Conservation (phyloP, 1,140 invertebrate genomes). For the Polypedilum pembai region DNA sequence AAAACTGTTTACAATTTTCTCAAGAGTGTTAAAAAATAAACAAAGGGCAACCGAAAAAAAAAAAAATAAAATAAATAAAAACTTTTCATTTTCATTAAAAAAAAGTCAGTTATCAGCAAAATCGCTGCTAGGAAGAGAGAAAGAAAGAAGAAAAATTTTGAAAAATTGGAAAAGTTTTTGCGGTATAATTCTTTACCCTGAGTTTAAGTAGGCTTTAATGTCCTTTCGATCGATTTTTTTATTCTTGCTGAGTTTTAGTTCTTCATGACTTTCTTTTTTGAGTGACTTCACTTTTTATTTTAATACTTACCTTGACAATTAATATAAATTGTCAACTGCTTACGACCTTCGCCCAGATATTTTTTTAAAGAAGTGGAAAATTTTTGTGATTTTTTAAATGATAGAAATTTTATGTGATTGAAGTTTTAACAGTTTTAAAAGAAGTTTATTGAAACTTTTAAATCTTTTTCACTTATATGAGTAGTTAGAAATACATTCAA, state of each 20-base stretch:
- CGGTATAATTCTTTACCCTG: not conserved
- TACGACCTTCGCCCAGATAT: constrained; percentile 5
- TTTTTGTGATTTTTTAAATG: not conserved
- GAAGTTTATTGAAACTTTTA: not conserved
- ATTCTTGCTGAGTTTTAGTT: not conserved
- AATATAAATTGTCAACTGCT: not conserved
- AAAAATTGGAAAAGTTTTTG: constrained; percentile 19
- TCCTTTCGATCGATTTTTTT: constrained; percentile 6
- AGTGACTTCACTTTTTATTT: constrained; percentile 5
- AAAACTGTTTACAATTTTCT: not conserved
- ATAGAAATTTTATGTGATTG: not conserved
- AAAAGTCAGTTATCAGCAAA: not conserved
- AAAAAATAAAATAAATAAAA: not conserved
- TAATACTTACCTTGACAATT: constrained; percentile 11
- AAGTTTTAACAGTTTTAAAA: not conserved
- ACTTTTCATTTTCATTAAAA: not conserved
- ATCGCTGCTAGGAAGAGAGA: not conserved
- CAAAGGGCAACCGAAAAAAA: not conserved
- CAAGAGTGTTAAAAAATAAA: not conserved
- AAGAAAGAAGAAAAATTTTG: not conserved
- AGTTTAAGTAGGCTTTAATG: not conserved
- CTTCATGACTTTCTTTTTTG: not conserved
- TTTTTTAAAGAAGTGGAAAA: not conserved
- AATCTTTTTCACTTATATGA: too few relatives aligned
- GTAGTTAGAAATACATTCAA: too few relatives aligned